Evolutionary conservation across 2,888 invertebrate genomes (phyloP), one percentile per base, ranked within the genome.

Genomic region (Tineola bisselliella): DNA sequence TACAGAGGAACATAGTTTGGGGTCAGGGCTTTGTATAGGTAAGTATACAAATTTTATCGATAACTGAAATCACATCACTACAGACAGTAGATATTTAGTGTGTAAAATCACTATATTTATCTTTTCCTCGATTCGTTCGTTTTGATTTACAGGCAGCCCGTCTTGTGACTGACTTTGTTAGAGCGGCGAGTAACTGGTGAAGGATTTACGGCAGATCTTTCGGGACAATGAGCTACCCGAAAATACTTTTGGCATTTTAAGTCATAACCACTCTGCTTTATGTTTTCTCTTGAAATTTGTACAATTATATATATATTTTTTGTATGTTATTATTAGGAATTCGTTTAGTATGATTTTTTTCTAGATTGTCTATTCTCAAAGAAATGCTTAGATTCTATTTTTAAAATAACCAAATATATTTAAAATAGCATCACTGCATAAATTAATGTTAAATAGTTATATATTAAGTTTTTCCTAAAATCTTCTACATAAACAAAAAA

Each of bases 161-260:
- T 84, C 84, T 81, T 84, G 80, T 77, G 78, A 79, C 75, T 75
- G 78, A 84, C 83, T 83, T 86, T 86, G 83, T 86, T 80, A 79
- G 76, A 71, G 25, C 25, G 70, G 68, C 44, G 30, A 48, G 79
- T 83, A 84, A 84, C 82, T 77, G 79, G 79, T 70, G 66, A 69
- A 76, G 74, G 79, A 84, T 87, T 86, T 86, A 87, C 82, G 84
- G 65, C 70, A 73, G 70, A 72, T 73, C 72, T 69, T 70, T 71
- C 69, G 65, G 73, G 75, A 79, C 81, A 81, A 79, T 76, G 72
- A 72, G 72, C 69, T 70, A 74, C 76, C 73, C 79, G 75, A 25
- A 80, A 82, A 84, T 80, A 78, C 84, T 82, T 62, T 61, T 25
- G 52, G 73, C 70, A 76, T 75, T 75, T 77, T 74, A 73, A 74